A percentile compares a stretch with the other conserved stretches of the same genome.
Conservation (phyloP, 37 sponge, comb jelly and placozoan species). For the Halichondria panicea region DNA sequence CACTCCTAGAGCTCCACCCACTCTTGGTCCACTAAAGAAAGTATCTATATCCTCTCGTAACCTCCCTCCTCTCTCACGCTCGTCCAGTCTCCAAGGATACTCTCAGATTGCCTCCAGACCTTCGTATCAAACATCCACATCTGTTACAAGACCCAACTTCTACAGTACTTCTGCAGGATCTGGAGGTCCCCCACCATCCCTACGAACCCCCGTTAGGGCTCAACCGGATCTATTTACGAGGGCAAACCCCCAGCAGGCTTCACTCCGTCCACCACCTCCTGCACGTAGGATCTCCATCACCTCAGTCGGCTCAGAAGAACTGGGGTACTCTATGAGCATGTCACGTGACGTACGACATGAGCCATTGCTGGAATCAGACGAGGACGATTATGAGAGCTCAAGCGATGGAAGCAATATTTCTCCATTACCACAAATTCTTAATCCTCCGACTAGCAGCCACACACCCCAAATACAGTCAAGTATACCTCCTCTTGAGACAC, state of each 20-base stretch:
- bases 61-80: not conserved
- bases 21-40: not conserved
- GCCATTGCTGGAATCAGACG: conserved; percentile 9
- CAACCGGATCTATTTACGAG: too few relatives aligned
- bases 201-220: too few relatives aligned
- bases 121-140: too few relatives aligned
- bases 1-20: not conserved
- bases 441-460: too few relatives aligned
- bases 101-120: too few relatives aligned
- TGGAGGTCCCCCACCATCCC: too few relatives aligned
- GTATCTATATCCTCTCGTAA: not conserved
- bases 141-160: too few relatives aligned
- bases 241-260: too few relatives aligned
- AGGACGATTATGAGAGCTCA: conserved; percentile 5
- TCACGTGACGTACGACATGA: not conserved
- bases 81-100: not conserved
- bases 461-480: too few relatives aligned
- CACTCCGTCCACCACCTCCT: not conserved
- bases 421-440: too few relatives aligned
- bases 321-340: not conserved
- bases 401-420: not conserved
- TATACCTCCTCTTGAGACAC: too few relatives aligned
- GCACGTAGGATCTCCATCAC: conserved; percentile 10
- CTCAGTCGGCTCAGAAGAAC: conserved; percentile 18
- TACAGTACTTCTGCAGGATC: too few relatives aligned